phyloP scores from a whole-genome alignment of 2,113 vertebrate species.

The Ammospiza nelsoni region DNA sequence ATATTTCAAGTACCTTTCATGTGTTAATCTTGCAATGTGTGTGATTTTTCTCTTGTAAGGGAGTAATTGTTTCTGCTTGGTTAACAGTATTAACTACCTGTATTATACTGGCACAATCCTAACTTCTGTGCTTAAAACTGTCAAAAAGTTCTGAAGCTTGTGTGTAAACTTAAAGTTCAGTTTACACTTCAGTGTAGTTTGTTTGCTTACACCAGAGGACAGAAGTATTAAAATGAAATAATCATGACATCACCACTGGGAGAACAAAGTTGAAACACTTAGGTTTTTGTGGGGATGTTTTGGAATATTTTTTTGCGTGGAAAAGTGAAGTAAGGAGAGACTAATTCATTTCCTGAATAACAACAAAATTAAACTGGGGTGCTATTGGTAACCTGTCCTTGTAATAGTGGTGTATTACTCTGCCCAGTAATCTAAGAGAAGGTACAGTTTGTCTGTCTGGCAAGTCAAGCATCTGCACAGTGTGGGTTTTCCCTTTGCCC shows the following conservation, averaged over 20 bases:
- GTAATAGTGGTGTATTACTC: not conserved
- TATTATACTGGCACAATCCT: not conserved
- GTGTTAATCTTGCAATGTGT: not conserved
- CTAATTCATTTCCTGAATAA: not conserved
- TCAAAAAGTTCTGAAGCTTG: not conserved
- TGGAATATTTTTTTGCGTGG: not conserved
- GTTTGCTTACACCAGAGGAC: not conserved
- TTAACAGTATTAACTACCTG: not conserved
- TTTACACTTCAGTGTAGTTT: not conserved
- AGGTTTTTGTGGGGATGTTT: not conserved
- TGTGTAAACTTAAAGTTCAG: not conserved
- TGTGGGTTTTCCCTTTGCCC: not conserved
- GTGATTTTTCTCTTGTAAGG: not conserved
- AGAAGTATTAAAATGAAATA: not conserved
- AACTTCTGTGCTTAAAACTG: not conserved
- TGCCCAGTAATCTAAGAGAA: not conserved
- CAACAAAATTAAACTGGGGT: rapidly evolving
- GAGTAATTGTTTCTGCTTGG: not conserved
- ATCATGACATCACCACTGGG: not conserved
- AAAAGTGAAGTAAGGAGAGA: not conserved
- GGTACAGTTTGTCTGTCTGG: not conserved
- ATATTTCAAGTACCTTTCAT: not conserved
- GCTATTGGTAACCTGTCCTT: not conserved
- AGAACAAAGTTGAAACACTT: not conserved
- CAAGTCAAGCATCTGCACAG: not conserved